These are phyloP conservation scores for Nemoura dubitans DNA, from an alignment of 2,888 invertebrate genomes.

Conservation along the genomic window DNA sequence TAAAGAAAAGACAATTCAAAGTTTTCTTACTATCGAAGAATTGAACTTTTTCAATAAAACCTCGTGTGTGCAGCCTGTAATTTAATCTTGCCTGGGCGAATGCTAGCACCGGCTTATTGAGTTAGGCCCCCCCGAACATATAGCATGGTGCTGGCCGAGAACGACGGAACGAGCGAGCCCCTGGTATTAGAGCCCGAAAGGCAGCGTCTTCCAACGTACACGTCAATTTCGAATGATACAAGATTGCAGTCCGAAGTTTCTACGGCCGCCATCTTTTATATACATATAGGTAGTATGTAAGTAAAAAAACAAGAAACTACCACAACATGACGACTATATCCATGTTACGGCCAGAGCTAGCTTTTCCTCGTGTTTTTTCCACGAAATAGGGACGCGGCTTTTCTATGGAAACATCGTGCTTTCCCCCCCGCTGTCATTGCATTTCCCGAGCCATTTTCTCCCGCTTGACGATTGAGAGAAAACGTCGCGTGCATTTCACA, in stretches of 20 bases:
- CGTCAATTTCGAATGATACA: neutral
- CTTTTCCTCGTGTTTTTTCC: too few relatives aligned
- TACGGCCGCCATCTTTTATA: neutral
- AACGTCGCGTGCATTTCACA: neutral
- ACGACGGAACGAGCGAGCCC: too few relatives aligned
- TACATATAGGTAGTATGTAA: too few relatives aligned
- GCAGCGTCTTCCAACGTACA: neutral
- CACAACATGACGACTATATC: neutral
- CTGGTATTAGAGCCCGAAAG: neutral
- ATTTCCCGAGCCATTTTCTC: neutral
- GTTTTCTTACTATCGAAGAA: conserved; percentile 4
- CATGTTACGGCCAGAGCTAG: neutral
- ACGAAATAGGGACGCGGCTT: too few relatives aligned
- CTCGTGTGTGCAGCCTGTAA: conserved; percentile 5
- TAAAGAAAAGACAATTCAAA: neutral
- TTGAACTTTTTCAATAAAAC: conserved; percentile 7
- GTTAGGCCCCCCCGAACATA: neutral
- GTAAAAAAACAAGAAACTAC: neutral
- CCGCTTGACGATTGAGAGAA: neutral
- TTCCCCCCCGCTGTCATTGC: neutral
- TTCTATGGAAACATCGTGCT: too few relatives aligned
- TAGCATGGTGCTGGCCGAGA: too few relatives aligned
- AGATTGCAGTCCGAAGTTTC: neutral
- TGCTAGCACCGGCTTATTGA: neutral
- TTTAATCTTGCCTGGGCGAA: neutral